Evolutionary conservation across 2,113 vertebrate genomes (phyloP), one percentile per base, ranked within the genome.

Genomic region (Nothocercus julius): DNA sequence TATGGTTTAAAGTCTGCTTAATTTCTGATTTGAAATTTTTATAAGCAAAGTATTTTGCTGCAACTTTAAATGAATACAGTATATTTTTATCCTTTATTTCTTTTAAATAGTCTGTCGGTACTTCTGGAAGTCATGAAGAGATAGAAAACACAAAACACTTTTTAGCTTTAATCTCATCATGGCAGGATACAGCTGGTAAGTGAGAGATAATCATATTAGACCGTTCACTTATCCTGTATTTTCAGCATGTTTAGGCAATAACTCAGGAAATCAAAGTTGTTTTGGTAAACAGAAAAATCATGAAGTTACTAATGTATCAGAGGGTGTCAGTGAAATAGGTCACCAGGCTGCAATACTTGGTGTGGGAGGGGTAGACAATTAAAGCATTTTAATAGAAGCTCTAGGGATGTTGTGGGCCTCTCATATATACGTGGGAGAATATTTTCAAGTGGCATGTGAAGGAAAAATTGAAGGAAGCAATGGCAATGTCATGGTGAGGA

Each of bases 101-200:
- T 84, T 97, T 94, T 95, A 32, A 73, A 63, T 79, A 98, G 98
- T 96, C 80, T 66, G 40, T 82, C 40, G 89, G 91, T 82, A 75
- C 76, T 61, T 94, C 91, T 72, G 98, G 98, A 97, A 97, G 91
- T 95, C 92, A 90, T 0, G 97, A 98, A 27, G 99, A 99, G 93
- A 93, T 93, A 78, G 97, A 98, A 96, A 99, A 99, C 95, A 99
- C 98, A 64, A 98, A 96, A 49, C 90, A 84, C 51, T 99, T 98
- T 97, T 97, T 98, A 80, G 92, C 97, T 94, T 97, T 99, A 95
- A 97, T 97, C 40, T 92, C 97, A 51, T 59, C 76, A 0, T 90
- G 95, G 67, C 94, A 88, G 62, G 89, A 82, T 78, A 73, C 49
- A 86, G 13, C 58, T 91, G 94, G 98, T 98, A 89, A 97, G 98